Percentiles rank a stretch among this genome's conserved stretches.
phyloP scores from a whole-genome alignment of 1,140 invertebrate genomes.

The Caenorhabditis briggsae region DNA sequence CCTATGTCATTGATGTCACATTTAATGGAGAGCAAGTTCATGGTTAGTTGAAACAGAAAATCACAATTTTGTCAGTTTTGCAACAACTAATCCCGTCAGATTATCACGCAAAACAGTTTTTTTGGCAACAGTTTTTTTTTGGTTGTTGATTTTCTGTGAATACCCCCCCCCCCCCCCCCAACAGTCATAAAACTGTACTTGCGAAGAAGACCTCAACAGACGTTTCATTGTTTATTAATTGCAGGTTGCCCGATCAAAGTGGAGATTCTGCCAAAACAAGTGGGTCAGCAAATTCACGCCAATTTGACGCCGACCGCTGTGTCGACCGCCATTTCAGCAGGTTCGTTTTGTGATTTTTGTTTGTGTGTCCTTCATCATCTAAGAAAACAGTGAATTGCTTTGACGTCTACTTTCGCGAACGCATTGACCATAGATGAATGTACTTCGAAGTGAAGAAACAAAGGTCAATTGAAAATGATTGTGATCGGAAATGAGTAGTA shows the following conservation, averaged over 20 bases:
- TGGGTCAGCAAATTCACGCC: slow-evolving; percentile 72
- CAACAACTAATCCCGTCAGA: slow-evolving; percentile 48
- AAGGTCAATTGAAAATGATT: slow-evolving; percentile 45
- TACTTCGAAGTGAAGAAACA: neutral
- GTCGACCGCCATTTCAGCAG: slow-evolving; percentile 70
- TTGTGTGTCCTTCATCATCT: neutral
- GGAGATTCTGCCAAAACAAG: slow-evolving; percentile 75
- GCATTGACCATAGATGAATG: slow-evolving; percentile 14
- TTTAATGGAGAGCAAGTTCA: slow-evolving; percentile 96
- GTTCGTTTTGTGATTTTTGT: slow-evolving; percentile 6
- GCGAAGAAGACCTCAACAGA: neutral
- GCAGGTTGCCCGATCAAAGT: slow-evolving; percentile 76
- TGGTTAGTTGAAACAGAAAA: slow-evolving; percentile 77
- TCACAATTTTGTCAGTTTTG: neutral
- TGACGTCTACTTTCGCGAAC: neutral
- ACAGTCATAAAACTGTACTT: slow-evolving; percentile 15
- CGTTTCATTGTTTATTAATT: slow-evolving; percentile 57
- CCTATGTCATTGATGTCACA: slow-evolving; percentile 96
- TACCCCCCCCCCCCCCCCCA: neutral
- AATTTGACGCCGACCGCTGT: slow-evolving; percentile 65
- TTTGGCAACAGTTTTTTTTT: neutral
- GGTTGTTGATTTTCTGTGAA: slow-evolving; percentile 27
- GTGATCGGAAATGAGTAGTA: neutral
- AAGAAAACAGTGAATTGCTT: neutral
- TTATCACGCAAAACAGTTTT: slow-evolving; percentile 17